Conservation (phyloP, 2,113 vertebrate species). For the Alligator sinensis region DNA sequence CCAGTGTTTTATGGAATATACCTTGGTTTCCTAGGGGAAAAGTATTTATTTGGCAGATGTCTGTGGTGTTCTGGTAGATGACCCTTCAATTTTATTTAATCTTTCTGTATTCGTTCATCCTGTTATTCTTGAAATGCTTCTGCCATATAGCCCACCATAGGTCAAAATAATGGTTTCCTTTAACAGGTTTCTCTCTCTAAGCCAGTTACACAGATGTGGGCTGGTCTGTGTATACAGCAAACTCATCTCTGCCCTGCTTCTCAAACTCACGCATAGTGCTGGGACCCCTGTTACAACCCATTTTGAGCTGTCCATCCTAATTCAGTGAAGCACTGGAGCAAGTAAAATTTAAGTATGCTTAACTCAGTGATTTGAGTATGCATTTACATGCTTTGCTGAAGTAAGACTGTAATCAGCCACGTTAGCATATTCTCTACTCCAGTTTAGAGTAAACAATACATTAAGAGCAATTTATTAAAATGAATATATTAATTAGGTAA, state of each 20-base stretch:
- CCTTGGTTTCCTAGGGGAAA: slow-evolving; percentile 62
- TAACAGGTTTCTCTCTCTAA: background rate
- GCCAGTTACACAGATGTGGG: background rate
- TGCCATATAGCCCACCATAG: background rate
- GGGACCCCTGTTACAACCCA: background rate
- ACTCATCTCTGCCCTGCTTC: background rate
- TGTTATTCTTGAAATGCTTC: background rate
- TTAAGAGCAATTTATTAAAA: no score
- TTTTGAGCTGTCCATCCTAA: background rate
- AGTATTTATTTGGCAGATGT: slow-evolving; percentile 42
- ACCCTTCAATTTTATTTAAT: slow-evolving; percentile 57
- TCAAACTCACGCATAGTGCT: background rate
- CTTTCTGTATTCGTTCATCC: slow-evolving; percentile 42
- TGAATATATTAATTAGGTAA: background rate
- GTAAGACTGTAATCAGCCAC: background rate
- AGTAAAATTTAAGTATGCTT: no score
- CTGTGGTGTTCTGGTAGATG: slow-evolving; percentile 35
- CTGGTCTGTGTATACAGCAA: background rate
- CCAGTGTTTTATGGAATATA: background rate
- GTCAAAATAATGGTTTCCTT: background rate
- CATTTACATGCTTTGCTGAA: background rate
- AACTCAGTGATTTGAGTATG: background rate
- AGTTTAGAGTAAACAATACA: background rate
- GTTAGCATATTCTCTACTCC: rapidly evolving
- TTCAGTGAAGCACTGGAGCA: rapidly evolving